Evolutionary conservation across 2,797 vertebrate genomes (phyloP), one percentile per base, ranked within the genome.

Genomic region (Columba guinea): DNA sequence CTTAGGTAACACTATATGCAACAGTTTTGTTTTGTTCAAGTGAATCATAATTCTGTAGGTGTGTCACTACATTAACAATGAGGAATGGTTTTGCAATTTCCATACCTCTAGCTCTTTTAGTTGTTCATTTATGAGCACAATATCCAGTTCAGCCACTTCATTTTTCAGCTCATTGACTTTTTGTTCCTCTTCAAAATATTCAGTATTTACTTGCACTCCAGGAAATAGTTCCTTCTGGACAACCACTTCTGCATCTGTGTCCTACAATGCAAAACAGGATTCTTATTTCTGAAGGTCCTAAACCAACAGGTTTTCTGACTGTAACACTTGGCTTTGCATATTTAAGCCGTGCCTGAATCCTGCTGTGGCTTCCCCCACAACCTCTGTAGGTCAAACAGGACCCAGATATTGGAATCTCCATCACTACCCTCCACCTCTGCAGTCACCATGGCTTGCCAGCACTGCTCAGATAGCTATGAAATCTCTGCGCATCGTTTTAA

Each of bases 41-140:
- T 28, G 15, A 87, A 37, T 70, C 23, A 55, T 48, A 59, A 35
- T 48, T 52, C 88, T 76, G 7, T 11, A 77, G 75, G 18, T 15
- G 48, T 34, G 63, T 37, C 69, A 23, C 58, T 58, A 11, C 58
- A 32, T 87, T 95, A 97, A 94, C 95, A 92, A 85, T 3, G 62
- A 76, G 74, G 53, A 94, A 90, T 39, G 51, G 39, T 74, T 95
- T 94, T 87, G 77, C 53, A 63, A 70, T 95, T 97, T 95, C 90
- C 98, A 65, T 97, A 99, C 99, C 99, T 99, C 98, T 86, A 98
- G 98, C 65, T 98, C 98, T 89, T 98, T 97, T 52, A 99, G 96
- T 95, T 99, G 99, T 94, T 97, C 97, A 52, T 97, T 97, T 98
- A 99, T 98, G 78, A 98, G 97, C 63, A 96, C 79, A 5, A 97